These are phyloP conservation scores for Crotophaga sulcirostris DNA, from an alignment of 2,113 vertebrate species.

Conservation along the genomic window DNA sequence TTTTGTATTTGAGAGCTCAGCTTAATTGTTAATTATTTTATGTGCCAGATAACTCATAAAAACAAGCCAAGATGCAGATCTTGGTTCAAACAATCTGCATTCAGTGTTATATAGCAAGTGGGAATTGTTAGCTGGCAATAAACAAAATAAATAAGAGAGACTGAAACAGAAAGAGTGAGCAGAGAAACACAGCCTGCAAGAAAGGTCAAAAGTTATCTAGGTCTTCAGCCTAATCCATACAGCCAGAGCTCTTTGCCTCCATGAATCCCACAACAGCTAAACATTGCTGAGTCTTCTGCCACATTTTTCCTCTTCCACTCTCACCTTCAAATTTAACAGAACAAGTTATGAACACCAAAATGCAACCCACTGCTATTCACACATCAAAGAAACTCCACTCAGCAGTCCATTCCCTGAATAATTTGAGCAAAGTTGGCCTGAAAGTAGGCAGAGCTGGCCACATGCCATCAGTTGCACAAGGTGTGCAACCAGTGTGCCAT, in stretches of 20 bases:
- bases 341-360: neutral
- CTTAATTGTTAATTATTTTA: constrained; percentile 1
- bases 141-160: neutral
- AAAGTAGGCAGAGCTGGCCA: neutral
- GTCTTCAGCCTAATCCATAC: neutral
- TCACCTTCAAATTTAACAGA: neutral
- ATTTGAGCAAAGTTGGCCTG: neutral
- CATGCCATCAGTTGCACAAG: neutral
- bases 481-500: neutral
- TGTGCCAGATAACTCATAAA: neutral
- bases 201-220: neutral
- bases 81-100: neutral
- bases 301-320: neutral
- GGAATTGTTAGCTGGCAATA: neutral
- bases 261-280: neutral
- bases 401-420: neutral
- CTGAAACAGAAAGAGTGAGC: neutral
- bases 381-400: neutral
- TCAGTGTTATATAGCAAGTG: neutral
- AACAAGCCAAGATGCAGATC: neutral
- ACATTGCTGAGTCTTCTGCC: neutral
- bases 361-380: neutral
- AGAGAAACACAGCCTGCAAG: neutral
- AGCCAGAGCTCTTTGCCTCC: neutral
- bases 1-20: neutral